phyloP scores from a whole-genome alignment of 2,888 invertebrate species.

The Cetonia aurata region DNA sequence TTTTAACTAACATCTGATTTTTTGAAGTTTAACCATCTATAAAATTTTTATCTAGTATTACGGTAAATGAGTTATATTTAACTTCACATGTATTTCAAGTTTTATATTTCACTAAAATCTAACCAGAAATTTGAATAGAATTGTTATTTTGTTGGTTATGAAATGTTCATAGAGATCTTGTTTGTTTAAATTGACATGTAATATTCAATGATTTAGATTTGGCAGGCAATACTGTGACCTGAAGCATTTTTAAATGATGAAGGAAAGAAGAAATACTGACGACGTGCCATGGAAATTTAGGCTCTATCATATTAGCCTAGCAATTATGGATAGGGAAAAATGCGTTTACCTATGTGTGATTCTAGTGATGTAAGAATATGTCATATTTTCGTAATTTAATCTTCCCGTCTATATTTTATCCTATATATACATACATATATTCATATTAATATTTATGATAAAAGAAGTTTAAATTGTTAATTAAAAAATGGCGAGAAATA shows the following conservation, averaged over 20 bases:
- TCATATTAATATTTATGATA: conserved; percentile 43
- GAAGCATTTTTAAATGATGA: conserved; percentile 8
- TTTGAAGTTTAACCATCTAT: neutral
- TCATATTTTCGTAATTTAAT: conserved; percentile 44
- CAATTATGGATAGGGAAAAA: conserved; percentile 42
- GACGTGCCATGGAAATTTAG: conserved; percentile 25
- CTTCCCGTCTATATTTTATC: conserved; percentile 41
- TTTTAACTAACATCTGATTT: neutral
- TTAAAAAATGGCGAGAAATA: conserved; percentile 34
- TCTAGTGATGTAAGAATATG: conserved; percentile 43
- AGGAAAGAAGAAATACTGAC: conserved; percentile 10
- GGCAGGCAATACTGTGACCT: neutral
- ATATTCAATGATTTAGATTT: neutral
- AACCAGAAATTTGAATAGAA: too few species aligned
- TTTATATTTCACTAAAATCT: too few species aligned
- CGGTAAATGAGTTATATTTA: too few species aligned
- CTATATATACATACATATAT: conserved; percentile 37
- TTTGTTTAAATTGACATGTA: neutral
- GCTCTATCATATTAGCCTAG: conserved; percentile 12
- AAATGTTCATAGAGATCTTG: neutral
- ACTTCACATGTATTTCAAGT: too few species aligned
- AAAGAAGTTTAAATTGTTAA: conserved; percentile 32
- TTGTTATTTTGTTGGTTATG: too few species aligned
- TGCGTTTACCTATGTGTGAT: conserved; percentile 41
- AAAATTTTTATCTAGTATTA: neutral